Conservation (phyloP, 2,797 vertebrate genomes). For the Calcarius lapponicus region DNA sequence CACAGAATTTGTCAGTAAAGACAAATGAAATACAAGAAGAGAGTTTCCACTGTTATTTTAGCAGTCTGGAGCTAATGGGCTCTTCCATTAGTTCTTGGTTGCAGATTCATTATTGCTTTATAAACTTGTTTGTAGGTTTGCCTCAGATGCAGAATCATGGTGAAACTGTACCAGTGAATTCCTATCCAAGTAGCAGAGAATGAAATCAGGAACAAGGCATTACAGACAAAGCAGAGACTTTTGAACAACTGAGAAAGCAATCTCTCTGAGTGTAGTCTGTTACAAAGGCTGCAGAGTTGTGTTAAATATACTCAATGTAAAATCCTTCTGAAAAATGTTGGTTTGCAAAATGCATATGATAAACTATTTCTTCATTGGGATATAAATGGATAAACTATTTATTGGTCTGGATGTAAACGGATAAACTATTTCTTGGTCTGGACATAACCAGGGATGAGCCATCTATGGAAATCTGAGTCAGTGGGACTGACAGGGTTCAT, state of each 20-base stretch:
- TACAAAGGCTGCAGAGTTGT: neutral
- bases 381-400: neutral
- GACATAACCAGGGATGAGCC: neutral
- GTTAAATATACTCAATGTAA: neutral
- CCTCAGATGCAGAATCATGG: neutral
- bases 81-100: neutral
- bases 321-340: neutral
- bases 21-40: neutral
- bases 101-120: neutral
- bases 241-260: neutral
- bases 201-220: neutral
- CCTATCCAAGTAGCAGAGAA: neutral
- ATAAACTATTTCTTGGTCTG: neutral
- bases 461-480: neutral
- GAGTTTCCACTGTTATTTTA: neutral
- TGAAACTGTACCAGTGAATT: neutral
- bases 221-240: neutral
- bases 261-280: neutral
- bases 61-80: rapidly evolving
- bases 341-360: neutral
- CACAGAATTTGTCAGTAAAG: neutral
- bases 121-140: neutral
- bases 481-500: neutral
- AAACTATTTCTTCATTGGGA: neutral
- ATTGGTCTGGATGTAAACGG: neutral